Evolutionary conservation across 1,140 invertebrate genomes (phyloP), one percentile per base, ranked within the genome.

Genomic region (Drosophila subpulchrella): DNA sequence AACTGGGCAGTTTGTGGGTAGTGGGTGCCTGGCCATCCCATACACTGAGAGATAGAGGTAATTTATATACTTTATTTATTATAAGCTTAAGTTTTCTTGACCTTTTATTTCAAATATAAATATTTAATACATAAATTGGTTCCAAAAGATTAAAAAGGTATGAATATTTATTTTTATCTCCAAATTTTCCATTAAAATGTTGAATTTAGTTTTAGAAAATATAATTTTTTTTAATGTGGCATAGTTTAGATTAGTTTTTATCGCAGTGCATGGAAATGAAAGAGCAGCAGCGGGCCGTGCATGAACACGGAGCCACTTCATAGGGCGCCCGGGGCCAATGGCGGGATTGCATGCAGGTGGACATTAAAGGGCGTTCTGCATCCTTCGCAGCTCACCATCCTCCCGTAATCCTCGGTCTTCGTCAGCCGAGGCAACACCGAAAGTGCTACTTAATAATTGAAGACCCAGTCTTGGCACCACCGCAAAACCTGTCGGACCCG

Each of bases 311-410:
- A 70, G 67, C 71, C 57, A 30, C 3, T 7, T 24, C 39, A 72
- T 32, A 48, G 65, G 80, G 50, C 80, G 47, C 62, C 67, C 36
- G 63, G 58, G 80, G 80, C 79, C 47, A 82, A 82, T 83, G 80
- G 63, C 77, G 68, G 51, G 46, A 74, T 82, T 83, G 80, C 80
- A 82, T 82, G 80, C 80, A 75, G 77, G 75, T 60, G 75, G 63
- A 78, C 75, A 47, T 47, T 82, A 71, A 82, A 73, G 70, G 67
- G 58, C 58, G 68, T 62, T 53, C 65, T 68, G 65, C 65, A 68
- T 53, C 65, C 65, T 44, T 34, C 46, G 42, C 56, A 6, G 57
- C 63, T 48, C 47, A 13, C 15, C 42, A 15, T n/a, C 11, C 13
- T 32, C 10, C 15, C 15, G 6, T 34, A 32, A 15, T 27, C 38